Conservation (phyloP, 2,888 invertebrate species). For the Drepanosiphum platanoidis region DNA sequence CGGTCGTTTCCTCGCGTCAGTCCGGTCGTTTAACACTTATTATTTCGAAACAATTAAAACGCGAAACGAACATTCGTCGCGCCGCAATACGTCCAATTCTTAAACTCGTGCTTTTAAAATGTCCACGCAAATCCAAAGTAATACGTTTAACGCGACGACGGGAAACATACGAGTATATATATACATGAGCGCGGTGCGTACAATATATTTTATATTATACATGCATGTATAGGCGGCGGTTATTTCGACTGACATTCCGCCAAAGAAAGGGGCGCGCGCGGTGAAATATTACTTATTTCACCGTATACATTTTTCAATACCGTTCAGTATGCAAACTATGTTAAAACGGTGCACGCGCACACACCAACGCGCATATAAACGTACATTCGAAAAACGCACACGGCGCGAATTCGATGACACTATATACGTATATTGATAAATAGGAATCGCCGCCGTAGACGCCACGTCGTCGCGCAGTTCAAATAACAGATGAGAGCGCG, state of each 20-base stretch:
- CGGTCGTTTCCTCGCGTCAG: too few species aligned
- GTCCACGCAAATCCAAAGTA: not conserved
- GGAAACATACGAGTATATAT: too few species aligned
- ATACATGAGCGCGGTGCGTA: too few species aligned
- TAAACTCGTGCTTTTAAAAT: too few species aligned
- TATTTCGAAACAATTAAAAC: too few species aligned
- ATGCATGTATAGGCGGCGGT: not conserved
- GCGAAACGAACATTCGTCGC: not conserved
- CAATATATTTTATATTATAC: too few species aligned
- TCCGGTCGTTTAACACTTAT: too few species aligned
- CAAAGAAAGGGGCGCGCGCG: not conserved
- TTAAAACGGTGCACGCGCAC: not conserved
- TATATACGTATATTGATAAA: not conserved
- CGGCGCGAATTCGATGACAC: not conserved
- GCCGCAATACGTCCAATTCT: not conserved
- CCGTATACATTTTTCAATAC: not conserved
- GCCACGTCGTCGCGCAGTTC: not conserved
- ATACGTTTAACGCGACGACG: not conserved
- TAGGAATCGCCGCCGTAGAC: not conserved
- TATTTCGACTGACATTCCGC: slow-evolving; percentile 11
- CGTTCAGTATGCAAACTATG: slow-evolving; percentile 37
- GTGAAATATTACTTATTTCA: slow-evolving; percentile 19
- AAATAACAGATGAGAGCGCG: not conserved
- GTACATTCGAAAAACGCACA: not conserved
- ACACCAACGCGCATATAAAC: not conserved